These are phyloP conservation scores for Torymus tubicola DNA, from an alignment of 2,888 invertebrate genomes.

Conservation along the genomic window DNA sequence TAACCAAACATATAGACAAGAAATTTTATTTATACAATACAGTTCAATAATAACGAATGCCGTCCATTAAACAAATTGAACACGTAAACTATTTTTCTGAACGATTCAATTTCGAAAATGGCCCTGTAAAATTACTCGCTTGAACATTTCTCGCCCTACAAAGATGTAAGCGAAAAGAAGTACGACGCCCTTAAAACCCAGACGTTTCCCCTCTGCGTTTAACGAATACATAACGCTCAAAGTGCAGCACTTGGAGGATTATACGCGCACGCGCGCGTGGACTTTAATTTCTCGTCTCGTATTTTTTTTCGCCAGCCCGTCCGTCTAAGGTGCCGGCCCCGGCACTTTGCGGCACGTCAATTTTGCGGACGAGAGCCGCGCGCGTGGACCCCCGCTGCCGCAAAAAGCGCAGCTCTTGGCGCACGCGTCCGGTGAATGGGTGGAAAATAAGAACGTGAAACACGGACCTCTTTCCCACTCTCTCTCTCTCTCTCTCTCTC, in stretches of 20 bases:
- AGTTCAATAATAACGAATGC: too few species aligned
- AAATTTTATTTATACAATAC: too few species aligned
- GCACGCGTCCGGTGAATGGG: constrained; percentile 5
- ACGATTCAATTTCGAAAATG: too few species aligned
- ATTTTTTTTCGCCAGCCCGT: too few species aligned
- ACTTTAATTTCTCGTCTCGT: neutral
- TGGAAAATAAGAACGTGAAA: constrained; percentile 19
- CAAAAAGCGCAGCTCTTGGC: constrained; percentile 35
- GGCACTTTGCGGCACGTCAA: too few species aligned
- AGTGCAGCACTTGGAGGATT: constrained; percentile 6
- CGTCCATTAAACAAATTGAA: too few species aligned
- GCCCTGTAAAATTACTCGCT: too few species aligned
- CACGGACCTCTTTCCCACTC: neutral
- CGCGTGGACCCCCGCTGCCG: neutral
- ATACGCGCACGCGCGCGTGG: neutral
- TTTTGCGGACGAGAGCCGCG: neutral
- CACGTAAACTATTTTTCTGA: too few species aligned
- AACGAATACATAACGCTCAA: constrained; percentile 13
- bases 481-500: neutral
- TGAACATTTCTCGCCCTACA: neutral
- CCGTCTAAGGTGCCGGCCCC: too few species aligned
- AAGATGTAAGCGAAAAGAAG: neutral
- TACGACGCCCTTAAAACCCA: neutral
- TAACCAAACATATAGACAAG: too few species aligned
- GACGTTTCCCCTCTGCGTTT: neutral